Conservation (phyloP, 2,113 vertebrate species). For the Protobothrops mucrosquamatus region DNA sequence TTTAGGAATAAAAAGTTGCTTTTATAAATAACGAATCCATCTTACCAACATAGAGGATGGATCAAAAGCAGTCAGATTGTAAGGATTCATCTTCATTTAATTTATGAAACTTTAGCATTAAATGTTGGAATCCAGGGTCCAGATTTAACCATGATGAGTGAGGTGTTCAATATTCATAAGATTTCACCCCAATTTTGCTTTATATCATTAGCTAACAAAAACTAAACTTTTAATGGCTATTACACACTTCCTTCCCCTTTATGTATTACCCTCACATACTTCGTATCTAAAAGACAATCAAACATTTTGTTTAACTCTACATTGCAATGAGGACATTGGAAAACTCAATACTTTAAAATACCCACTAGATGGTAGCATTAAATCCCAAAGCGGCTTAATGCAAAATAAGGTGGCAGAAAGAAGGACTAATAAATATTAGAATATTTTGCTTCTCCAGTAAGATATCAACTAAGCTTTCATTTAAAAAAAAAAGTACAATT, state of each 20-base stretch:
- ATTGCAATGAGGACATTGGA: not conserved
- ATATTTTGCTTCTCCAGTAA: not conserved
- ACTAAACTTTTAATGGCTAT: not conserved
- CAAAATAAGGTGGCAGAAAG: not conserved
- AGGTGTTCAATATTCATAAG: not conserved
- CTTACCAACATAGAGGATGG: not conserved
- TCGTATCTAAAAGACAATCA: not conserved
- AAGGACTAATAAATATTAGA: not conserved
- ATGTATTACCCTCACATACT: not conserved
- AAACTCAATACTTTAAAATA: not conserved
- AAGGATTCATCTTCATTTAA: not conserved
- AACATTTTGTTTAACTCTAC: not conserved
- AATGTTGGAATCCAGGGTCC: not conserved
- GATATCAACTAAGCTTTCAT: not conserved
- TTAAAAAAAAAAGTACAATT: conserved; percentile 6
- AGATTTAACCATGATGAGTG: not conserved
- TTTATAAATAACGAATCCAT: not conserved
- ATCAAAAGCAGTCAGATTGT: not conserved
- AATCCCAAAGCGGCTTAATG: not conserved
- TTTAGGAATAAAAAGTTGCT: too few relatives aligned
- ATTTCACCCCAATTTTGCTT: not conserved
- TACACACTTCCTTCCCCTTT: not conserved
- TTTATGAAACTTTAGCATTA: not conserved
- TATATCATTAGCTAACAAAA: not conserved
- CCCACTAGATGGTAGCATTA: not conserved